Conservation (phyloP, 1,140 invertebrate genomes). For the Brachionus rotundiformis region DNA sequence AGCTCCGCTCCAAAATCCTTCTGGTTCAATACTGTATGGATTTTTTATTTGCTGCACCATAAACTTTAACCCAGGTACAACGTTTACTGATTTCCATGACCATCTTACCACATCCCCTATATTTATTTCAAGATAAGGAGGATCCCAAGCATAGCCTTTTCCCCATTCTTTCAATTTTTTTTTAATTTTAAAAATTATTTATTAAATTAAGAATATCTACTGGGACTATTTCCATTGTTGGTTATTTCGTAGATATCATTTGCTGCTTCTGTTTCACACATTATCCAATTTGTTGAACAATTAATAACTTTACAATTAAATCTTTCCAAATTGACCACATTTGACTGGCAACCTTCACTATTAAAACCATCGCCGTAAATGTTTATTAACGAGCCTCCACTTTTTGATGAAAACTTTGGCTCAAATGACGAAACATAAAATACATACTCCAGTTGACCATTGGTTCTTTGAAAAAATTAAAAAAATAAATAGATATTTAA, state of each 20-base stretch:
- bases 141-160: constrained; percentile 15
- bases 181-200: neutral
- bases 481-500: too few relatives aligned
- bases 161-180: constrained; percentile 11
- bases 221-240: neutral
- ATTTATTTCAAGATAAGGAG: neutral
- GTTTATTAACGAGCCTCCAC: constrained; percentile 58
- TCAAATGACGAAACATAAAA: constrained; percentile 50
- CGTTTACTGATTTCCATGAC: constrained; percentile 55
- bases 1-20: neutral
- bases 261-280: neutral
- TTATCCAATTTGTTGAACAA: neutral
- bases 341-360: neutral
- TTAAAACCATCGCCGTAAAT: constrained; percentile 58
- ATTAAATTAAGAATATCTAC: neutral
- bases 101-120: constrained; percentile 56
- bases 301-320: neutral
- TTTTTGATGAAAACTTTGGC: constrained; percentile 9
- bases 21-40: neutral
- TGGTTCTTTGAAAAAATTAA: neutral
- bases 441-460: neutral
- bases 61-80: constrained; percentile 16
- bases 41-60: constrained; percentile 54
- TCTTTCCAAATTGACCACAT: neutral
- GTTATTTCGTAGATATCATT: neutral